Base-by-base conservation (phyloP, 2,888 invertebrate genomes). In the Melanotus villosus region DNA sequence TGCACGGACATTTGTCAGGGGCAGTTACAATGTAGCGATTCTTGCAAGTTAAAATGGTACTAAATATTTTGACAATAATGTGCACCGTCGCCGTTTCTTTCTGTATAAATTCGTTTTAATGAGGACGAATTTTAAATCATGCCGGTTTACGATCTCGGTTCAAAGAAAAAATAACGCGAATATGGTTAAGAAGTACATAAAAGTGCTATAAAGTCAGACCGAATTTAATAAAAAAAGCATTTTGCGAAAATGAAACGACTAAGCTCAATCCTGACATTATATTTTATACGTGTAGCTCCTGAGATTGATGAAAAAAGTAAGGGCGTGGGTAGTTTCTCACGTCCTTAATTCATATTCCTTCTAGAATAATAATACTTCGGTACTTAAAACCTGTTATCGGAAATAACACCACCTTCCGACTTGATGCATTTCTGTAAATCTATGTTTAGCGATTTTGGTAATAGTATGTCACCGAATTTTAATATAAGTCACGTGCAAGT, bases 181-280 rank as follows among this genome's bases (percentile, higher is more conserved):
- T 58, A 58, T 43, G 52, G 38, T 23, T 50, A 59, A 66, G 52
- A 56, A 66, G 43, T 68, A 52, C 50, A 68, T 68, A 52, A 68
- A 68, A 63, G 34, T 52, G 63, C 58, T 36, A 64, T 68, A 64
- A 73, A 73, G 56, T 69, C 65, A 43, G 65, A 54, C 54, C 54
- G 64, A 71, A 67, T 67, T 70, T 72, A 70, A 70, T 70, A 68
- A 62, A 68, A 70, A 73, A 65, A 58, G 56, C 65, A 63, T 62
- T 65, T 68, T 66, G 56, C 58, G 58, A 68, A 68, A 73, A 70
- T 70, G 70, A 58, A 59, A 63, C 32, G 52, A 59, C 64, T 47
- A 63, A 59, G 68, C 32, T 18, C 19, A 23, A 47, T 32, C 34
- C 52, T 32, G 52, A 32, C 52, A 34, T 52, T 52, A 52, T 52